Evolutionary conservation across 1,140 invertebrate species (phyloP), one percentile per base, ranked within the genome.

Genomic region (Saccostrea echinata): DNA sequence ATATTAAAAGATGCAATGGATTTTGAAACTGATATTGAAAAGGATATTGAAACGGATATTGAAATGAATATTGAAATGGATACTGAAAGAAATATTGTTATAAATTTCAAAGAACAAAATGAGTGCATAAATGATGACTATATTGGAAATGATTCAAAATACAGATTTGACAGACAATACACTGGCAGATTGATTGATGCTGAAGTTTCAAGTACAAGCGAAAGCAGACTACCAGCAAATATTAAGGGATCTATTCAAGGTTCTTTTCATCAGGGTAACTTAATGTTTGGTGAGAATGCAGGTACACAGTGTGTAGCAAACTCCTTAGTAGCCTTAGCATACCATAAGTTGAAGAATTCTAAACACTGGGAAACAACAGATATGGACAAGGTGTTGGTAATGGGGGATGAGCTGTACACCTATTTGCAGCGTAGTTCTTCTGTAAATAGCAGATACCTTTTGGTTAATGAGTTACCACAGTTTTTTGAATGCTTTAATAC

Each of bases 221-320:
- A 55, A 9, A 55, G 18, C 18, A 55, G 53, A 9, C 11, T 18
- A 55, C 18, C 18, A 12, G 18, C 53, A 55, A 55, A 9, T 12
- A 18, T 12, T 55, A 55, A 55, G 53, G 53, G 11, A 55, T n/a
- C n/a, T n/a, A 80, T 80, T n/a, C n/a, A n/a, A n/a, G n/a, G n/a
- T n/a, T 81, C 43, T 24, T 86, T 82, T 82, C 71, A 86, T 71
- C 71, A 86, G 30, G 85, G 51, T 80, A 33, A 86, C 43, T 12
- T 13, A 24, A 61, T 76, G 51, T 86, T 86, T 61, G 18, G 85
- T 57, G 52, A 71, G 3, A 86, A 86, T 71, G 24, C 68, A 18
- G 76, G 76, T 35, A 82, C 55, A 61, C 85, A 86, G 21, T 86
- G 76, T 86, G 85, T 86, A 24, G 71, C 85, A 86, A 86, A 86